Base-by-base conservation (phyloP, 2,888 invertebrate species). In the Lamproptera curius region DNA sequence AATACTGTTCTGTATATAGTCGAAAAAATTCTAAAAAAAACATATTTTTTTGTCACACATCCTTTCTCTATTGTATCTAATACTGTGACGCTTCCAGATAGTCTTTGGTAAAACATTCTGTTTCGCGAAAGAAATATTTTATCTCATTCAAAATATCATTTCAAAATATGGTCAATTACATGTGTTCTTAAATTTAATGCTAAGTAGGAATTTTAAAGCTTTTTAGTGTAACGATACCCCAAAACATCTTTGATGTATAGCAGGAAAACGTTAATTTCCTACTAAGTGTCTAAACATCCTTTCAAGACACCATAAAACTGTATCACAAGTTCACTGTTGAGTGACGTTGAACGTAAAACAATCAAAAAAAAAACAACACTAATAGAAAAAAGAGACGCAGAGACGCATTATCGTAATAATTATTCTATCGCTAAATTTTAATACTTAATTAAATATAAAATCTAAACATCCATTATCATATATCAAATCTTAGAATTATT, bases 281-380 rank as follows among this genome's bases (percentile, higher is more conserved):
- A 44, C 38, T 31, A 38, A 44, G 44, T 38, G 44, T 38, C 31
- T 38, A 13, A 31, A 44, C 44, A 38, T 31, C 31, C 44, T 44
- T 44, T 38, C 31, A 31, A 38, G 44, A 44, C 44, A 44, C 16
- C 44, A 31, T 44, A 17, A 44, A 37, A 37, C 38, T 44, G 38
- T 20, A 38, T 28, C 28, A 28, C 28, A 10, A 10, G 6, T 28
- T 28, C 6, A 26, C 16, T 13, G 41, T 31, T 14, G 41, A 16
- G 11, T 9, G 31, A 31, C 17, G 31, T n/a, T n/a, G n/a, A n/a
- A n/a, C n/a, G n/a, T n/a, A n/a, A n/a, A n/a, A n/a, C n/a, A n/a
- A n/a, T n/a, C n/a, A n/a, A n/a, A n/a, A n/a, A n/a, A n/a, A n/a
- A n/a, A n/a, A n/a, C n/a, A n/a, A n/a, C n/a, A n/a, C n/a, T n/a